Percentiles rank a stretch among this genome's conserved stretches.
Conservation (phyloP, 2,797 vertebrate species). For the Emydoidea blandingii region DNA sequence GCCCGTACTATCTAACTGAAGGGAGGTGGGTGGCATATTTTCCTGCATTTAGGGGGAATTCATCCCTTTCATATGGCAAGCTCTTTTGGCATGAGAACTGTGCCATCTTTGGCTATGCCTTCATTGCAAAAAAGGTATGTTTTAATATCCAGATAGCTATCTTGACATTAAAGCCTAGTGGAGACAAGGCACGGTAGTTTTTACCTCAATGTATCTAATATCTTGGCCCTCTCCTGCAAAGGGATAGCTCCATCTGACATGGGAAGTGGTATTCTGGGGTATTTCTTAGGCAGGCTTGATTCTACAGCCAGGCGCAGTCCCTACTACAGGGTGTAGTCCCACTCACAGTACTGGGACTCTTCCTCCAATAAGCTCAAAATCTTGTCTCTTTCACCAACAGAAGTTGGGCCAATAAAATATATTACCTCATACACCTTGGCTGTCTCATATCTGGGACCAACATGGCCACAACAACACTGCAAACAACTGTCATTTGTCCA, state of each 20-base stretch:
- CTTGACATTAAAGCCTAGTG: neutral
- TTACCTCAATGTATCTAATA: neutral
- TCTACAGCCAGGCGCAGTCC: accelerated
- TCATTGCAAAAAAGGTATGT: neutral
- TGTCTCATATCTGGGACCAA: neutral
- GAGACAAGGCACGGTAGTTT: neutral
- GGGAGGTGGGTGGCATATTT: neutral
- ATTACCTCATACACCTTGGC: neutral
- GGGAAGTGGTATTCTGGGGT: neutral
- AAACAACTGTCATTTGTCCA: neutral
- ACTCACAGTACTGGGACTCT: neutral
- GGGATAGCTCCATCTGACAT: neutral
- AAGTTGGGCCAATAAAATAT: neutral
- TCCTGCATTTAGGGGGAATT: neutral
- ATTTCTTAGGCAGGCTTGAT: neutral
- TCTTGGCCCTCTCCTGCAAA: neutral
- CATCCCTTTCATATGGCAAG: neutral
- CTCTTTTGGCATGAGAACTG: neutral
- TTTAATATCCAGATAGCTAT: neutral
- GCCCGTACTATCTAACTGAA: neutral
- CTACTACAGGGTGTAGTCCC: neutral
- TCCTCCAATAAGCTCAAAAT: neutral
- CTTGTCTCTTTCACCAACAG: neutral
- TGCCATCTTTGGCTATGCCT: neutral
- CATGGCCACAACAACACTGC: neutral